A percentile compares a stretch with the other conserved stretches of the same genome.
Conservation (phyloP, 2,888 invertebrate species). For the Synergus umbraculus region DNA sequence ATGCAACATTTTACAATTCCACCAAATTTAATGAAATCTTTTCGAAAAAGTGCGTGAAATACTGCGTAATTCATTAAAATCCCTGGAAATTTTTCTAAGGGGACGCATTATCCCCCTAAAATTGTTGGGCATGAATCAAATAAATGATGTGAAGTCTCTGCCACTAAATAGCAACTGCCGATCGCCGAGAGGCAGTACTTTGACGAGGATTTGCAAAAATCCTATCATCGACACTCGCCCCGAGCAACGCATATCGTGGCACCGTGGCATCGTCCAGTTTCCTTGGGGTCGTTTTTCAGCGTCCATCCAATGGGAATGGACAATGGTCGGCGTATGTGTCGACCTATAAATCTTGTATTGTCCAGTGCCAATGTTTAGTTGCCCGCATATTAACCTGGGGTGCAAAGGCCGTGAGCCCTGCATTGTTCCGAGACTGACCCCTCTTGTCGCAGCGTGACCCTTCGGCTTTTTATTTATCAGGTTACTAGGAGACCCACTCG, state of each 20-base stretch:
- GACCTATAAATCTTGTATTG: constrained; percentile 76
- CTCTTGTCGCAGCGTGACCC: constrained; percentile 71
- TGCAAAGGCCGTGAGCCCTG: constrained; percentile 72
- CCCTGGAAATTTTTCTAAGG: background rate
- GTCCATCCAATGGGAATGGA: constrained; percentile 50
- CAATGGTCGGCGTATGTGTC: constrained; percentile 67
- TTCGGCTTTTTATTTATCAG: constrained; percentile 73
- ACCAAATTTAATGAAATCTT: too few species aligned
- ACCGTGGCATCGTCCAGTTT: constrained; percentile 1
- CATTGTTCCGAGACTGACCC: constrained; percentile 72
- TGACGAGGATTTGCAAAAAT: background rate
- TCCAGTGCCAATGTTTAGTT: constrained; percentile 74
- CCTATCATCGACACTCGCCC: background rate
- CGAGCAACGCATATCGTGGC: background rate
- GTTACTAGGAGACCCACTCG: constrained; percentile 58
- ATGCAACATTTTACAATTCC: too few species aligned
- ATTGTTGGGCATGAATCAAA: background rate
- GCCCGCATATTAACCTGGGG: constrained; percentile 77
- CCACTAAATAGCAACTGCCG: constrained; percentile 7
- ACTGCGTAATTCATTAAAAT: too few species aligned
- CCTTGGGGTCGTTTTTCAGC: constrained; percentile 47
- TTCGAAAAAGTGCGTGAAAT: too few species aligned
- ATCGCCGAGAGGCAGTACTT: background rate
- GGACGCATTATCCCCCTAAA: background rate
- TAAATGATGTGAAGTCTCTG: background rate